phyloP scores from a whole-genome alignment of 1,140 invertebrate genomes.

The Drosophila equinoxialis region DNA sequence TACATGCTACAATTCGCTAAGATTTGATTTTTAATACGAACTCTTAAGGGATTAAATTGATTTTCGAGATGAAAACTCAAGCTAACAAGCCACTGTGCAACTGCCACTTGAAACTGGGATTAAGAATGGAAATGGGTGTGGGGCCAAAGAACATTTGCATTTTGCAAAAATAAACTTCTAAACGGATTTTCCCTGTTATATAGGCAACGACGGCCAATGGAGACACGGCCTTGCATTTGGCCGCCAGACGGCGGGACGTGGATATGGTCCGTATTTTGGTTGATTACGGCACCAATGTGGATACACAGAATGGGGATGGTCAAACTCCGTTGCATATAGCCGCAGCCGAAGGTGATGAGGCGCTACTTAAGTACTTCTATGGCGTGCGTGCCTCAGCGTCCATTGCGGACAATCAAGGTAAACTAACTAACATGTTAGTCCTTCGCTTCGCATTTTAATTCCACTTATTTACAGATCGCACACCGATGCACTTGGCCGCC shows the following conservation, averaged over 20 bases:
- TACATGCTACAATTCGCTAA: too few relatives aligned
- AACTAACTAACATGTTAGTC: not conserved
- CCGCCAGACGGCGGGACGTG: constrained; percentile 93
- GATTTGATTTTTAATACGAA: too few relatives aligned
- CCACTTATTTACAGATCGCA: constrained; percentile 88
- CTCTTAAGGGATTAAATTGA: too few relatives aligned
- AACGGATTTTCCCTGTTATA: constrained; percentile 35
- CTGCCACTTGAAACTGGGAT: not conserved
- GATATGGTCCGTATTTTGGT: constrained; percentile 96
- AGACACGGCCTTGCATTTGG: constrained; percentile 96
- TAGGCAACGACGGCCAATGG: constrained; percentile 89
- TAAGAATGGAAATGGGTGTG: not conserved
- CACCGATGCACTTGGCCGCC: constrained; percentile 98
- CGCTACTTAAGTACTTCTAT: constrained; percentile 97
- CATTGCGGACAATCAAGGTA: constrained; percentile 94
- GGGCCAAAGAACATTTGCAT: constrained; percentile 46
- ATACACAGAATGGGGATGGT: constrained; percentile 95
- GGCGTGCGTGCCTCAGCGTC: constrained; percentile 96
- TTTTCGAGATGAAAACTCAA: too few relatives aligned
- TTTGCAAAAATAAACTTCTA: constrained; percentile 46
- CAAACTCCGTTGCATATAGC: constrained; percentile 97
- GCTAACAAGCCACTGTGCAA: too few relatives aligned
- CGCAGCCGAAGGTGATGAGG: constrained; percentile 97
- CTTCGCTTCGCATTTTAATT: too few relatives aligned
- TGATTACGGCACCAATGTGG: constrained; percentile 95